These are phyloP conservation scores for Diadema setosum DNA, from an alignment of 35 echinoderm and acorn worm species.

Conservation along the genomic window DNA sequence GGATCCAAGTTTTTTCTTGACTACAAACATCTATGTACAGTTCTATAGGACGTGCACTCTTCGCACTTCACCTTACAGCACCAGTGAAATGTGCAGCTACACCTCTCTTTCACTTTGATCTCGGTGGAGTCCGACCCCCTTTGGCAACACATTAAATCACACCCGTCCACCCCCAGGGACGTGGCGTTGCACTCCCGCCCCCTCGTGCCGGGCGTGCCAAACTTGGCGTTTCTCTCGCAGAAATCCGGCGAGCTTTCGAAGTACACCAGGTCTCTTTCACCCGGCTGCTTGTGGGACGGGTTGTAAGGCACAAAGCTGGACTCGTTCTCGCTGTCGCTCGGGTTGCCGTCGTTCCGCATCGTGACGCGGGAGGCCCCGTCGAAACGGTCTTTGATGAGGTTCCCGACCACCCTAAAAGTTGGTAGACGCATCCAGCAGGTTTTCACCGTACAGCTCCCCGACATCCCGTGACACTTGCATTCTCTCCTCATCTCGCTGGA, in stretches of 20 bases:
- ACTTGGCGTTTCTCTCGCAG: slow-evolving; percentile 66
- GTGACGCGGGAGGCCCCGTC: slow-evolving; percentile 86
- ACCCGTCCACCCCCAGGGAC: slow-evolving; percentile 90
- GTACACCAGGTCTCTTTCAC: slow-evolving; percentile 82
- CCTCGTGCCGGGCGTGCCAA: slow-evolving; percentile 53
- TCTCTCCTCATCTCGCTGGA: slow-evolving; percentile 70
- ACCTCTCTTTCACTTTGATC: slow-evolving; percentile 66
- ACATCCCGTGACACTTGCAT: slow-evolving; percentile 99
- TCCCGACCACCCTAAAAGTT: slow-evolving; percentile 73
- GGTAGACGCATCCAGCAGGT: slow-evolving; percentile 98
- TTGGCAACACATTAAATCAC: slow-evolving; percentile 92
- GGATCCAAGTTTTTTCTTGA: background rate
- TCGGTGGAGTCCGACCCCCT: slow-evolving; percentile 57
- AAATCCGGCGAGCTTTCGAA: slow-evolving; percentile 96
- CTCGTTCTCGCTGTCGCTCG: background rate
- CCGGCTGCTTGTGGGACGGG: slow-evolving; percentile 72
- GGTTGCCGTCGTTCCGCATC: slow-evolving; percentile 76
- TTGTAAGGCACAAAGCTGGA: slow-evolving; percentile 70
- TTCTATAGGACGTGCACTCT: slow-evolving; percentile 66
- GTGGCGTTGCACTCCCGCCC: slow-evolving; percentile 91
- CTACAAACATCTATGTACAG: slow-evolving; percentile 77
- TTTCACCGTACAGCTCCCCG: slow-evolving; percentile 84
- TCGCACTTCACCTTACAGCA: slow-evolving; percentile 90
- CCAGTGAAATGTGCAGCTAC: slow-evolving; percentile 99
- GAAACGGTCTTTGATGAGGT: slow-evolving; percentile 83